Conservation (phyloP, 2,888 invertebrate species). For the Metallyticus violacea region DNA sequence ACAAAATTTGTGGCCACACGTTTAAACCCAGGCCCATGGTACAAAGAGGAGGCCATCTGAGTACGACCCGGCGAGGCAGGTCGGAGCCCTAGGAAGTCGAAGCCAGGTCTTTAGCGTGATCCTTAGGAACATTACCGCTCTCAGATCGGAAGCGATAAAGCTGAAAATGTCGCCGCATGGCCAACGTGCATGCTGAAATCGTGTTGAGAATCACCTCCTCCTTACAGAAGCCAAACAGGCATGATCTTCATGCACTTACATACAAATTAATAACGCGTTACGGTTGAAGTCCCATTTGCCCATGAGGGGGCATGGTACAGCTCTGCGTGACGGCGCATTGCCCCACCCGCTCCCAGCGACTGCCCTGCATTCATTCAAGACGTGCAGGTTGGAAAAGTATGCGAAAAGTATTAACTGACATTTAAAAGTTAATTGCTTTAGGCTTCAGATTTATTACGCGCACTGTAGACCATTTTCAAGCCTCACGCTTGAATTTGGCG, state of each 20-base stretch:
- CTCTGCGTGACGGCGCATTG: neutral
- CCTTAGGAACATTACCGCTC: neutral
- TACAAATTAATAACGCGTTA: neutral
- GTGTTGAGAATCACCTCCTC: neutral
- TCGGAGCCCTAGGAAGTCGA: neutral
- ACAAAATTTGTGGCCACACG: neutral
- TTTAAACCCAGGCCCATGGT: too few relatives aligned
- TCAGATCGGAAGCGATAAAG: neutral
- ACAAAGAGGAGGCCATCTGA: too few relatives aligned
- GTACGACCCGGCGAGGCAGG: too few relatives aligned
- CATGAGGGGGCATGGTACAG: neutral
- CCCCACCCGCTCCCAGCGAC: neutral
- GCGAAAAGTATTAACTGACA: too few relatives aligned
- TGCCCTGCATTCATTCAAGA: neutral
- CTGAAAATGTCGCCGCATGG: neutral
- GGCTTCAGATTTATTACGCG: too few relatives aligned
- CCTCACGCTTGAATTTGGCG: too few relatives aligned
- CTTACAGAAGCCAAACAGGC: neutral
- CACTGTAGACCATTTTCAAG: too few relatives aligned
- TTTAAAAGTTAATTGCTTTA: too few relatives aligned
- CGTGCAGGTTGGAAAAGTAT: too few relatives aligned
- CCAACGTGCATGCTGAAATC: neutral
- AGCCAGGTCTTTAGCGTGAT: neutral
- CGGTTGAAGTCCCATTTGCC: neutral
- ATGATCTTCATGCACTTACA: neutral